These are phyloP conservation scores for Coracias cyanogaster DNA, from an alignment of 2,797 vertebrate genomes.

Conservation along the genomic window DNA sequence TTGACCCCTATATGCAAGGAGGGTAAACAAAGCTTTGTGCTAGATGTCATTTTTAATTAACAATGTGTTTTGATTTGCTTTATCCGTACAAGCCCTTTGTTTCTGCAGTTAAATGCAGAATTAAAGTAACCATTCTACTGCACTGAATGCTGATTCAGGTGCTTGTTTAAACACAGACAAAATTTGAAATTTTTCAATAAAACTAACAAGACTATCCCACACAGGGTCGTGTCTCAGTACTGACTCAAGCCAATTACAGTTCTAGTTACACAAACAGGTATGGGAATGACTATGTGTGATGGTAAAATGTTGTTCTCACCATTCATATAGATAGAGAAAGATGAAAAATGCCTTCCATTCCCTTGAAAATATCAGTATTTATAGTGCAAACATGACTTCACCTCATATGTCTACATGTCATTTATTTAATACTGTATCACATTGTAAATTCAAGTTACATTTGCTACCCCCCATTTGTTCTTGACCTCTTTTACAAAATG, in stretches of 20 bases:
- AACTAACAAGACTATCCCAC: neutral
- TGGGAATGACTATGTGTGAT: neutral
- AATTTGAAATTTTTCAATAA: neutral
- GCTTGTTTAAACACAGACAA: neutral
- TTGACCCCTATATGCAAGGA: neutral
- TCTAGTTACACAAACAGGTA: neutral
- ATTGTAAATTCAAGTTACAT: neutral
- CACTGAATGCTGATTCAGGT: neutral
- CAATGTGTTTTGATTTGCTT: neutral
- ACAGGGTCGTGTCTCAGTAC: neutral
- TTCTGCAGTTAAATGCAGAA: neutral
- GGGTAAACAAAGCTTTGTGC: neutral
- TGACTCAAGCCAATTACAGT: neutral
- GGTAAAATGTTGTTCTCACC: neutral
- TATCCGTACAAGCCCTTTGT: neutral
- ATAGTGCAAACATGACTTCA: neutral
- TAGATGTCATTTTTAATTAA: slow-evolving; percentile 24
- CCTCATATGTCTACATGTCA: neutral
- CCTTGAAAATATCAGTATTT: neutral
- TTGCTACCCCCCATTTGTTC: neutral
- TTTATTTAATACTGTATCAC: neutral
- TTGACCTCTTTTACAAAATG: neutral
- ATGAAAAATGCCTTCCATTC: neutral
- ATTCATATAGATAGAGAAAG: neutral
- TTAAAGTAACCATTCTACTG: neutral